Evolutionary conservation across 92 coral and sea anemone genomes (phyloP).

Genomic region (Parazoanthus darwini): DNA sequence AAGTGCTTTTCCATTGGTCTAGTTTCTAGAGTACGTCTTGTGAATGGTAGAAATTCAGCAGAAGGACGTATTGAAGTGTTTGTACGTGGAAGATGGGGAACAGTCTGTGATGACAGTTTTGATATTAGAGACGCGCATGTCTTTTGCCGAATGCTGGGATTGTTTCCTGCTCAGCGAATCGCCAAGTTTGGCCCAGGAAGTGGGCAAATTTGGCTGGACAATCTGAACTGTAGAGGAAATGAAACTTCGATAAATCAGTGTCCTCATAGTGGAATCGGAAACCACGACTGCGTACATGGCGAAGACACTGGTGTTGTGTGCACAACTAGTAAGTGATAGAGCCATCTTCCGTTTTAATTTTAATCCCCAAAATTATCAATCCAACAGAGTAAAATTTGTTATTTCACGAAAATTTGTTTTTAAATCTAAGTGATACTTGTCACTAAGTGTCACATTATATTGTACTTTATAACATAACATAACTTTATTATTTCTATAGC

Average conservation of each 20-base stretch:
- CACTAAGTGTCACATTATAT: too few relatives aligned
- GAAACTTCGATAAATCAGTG: conserved; percentile 1
- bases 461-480: too few relatives aligned
- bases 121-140: not conserved
- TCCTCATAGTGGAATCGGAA: not conserved
- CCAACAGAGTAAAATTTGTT: too few relatives aligned
- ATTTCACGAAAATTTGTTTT: too few relatives aligned
- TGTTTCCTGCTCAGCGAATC: too few relatives aligned
- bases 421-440: too few relatives aligned
- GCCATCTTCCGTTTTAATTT: too few relatives aligned
- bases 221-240: not conserved
- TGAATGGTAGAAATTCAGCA: not conserved
- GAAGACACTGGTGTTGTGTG: too few relatives aligned
- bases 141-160: too few relatives aligned
- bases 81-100: conserved; percentile 30
- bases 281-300: not conserved
- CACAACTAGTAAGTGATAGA: too few relatives aligned
- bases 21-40: conserved; percentile 7
- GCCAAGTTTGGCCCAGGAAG: not conserved
- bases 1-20: not conserved
- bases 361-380: too few relatives aligned
- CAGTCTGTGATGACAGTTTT: conserved; percentile 5
- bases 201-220: conserved; percentile 8
- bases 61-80: conserved; percentile 12
- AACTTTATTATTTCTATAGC: too few relatives aligned